Evolutionary conservation across 2,888 invertebrate species (phyloP), one percentile per base, ranked within the genome.

Genomic region (Agrotis segetum): DNA sequence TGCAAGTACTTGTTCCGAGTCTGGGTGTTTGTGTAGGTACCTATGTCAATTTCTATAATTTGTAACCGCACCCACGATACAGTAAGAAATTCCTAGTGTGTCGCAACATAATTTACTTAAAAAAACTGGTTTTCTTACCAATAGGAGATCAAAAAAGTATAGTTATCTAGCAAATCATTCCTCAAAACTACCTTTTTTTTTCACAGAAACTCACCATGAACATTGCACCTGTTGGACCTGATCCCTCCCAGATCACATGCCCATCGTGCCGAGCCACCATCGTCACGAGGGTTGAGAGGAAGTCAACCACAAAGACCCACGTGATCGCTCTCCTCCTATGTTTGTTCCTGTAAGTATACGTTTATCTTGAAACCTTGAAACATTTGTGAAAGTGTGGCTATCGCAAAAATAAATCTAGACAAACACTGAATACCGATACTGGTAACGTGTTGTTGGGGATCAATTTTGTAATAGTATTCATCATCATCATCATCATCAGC

Each of bases 241-340:
- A 94, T 0, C 94, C 96, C 2, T 82, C 93, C 53, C 93, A 91
- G 64, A 81, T 96, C 19, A 89, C 92, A 62, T 97, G 97, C 80
- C 97, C 97, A 0, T 95, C 95, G 1, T 97, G 97, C 77, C 91
- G 93, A 11, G 95, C 96, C 9, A 92, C 88, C 24, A 90, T 96
- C 40, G 86, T 93, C 49, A 96, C 96, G 1, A 93, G 92, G 67
- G 85, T 96, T 1, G 90, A 93, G 50, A 89, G 87, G 67, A 96
- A 94, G 67, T 85, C 97, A 17, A 96, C 96, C 0, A 96, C 96
- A 0, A 95, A 94, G 69, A 97, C 97, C 0, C 97, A 97, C 83
- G 84, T 97, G 16, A 92, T 96, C 24, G 97, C 97, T 1, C 77
- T 96, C 4, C 52, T 96, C 1, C 86, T 97, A 5, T 90, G 85